Base-by-base conservation (phyloP, 1,140 invertebrate genomes). In the Hyposmocoma kahamanoa region DNA sequence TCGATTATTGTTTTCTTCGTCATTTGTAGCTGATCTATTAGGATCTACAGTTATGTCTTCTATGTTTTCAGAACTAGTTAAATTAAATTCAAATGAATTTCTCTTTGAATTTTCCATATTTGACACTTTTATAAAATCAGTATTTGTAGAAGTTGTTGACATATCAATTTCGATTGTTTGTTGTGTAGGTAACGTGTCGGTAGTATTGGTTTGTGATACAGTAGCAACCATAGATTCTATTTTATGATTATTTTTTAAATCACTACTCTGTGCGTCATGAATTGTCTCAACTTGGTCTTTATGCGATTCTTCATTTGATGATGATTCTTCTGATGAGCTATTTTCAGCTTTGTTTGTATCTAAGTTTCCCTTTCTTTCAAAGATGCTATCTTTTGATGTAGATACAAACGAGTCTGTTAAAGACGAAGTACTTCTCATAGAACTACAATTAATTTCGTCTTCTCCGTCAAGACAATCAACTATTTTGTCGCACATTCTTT, bases 401-500 rank as follows among this genome's bases (percentile, higher is more conserved):
- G 10, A 13, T 17, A 36, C 8, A 17, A 36, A 36, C 15, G 18
- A 36, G 8, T 36, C 18, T 8, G 15, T 6, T 13, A 15, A 36
- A 8, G 10, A 17, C 2, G 11, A 2, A 55, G 21, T 41, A 39
- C 47, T 48, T 51, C 39, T 67, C 43, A 50, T 43, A 28, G 46
- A 47, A 43, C 69, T 62, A 69, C 93, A 95, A 19, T 90, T 81
- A 0, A 89, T 60, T 86, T 96, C 94, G 84, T 95, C 94, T 69
- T 94, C 93, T 9, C 89, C 93, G 22, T 90, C 84, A 22, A 95
- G 72, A 58, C 94, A 96, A 64, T 95, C 91, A 1, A 94, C 88
- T 38, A 89, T 85, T 62, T 88, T 88, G 66, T 95, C 91, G 71
- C 94, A 96, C 26, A 88, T 86, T 43, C 87, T 75, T 50, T 89